phyloP scores from a whole-genome alignment of 30 jellyfish, hydroid and myxozoan genomes.

The Turritopsis rubra region DNA sequence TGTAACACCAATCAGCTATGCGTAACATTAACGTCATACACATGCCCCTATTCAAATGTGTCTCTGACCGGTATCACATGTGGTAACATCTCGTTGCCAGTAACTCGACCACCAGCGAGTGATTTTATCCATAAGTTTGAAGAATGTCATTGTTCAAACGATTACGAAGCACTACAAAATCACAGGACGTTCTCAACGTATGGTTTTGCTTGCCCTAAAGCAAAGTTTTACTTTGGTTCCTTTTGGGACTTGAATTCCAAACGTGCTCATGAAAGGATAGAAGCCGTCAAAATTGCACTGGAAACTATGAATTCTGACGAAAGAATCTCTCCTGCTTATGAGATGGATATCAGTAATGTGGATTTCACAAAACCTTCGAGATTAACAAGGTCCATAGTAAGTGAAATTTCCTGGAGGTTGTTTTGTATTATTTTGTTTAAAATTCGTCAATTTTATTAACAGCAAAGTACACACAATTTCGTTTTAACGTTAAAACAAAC shows the following conservation, averaged over 20 bases:
- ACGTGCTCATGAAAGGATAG: not conserved
- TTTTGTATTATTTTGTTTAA: not conserved
- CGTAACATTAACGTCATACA: not conserved
- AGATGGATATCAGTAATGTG: constrained; percentile 8
- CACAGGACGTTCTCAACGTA: not conserved
- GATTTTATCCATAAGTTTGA: not conserved
- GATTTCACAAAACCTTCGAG: not conserved
- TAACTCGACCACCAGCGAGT: not conserved
- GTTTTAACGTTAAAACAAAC: too few species aligned
- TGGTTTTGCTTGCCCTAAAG: constrained; percentile 16
- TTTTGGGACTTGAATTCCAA: not conserved
- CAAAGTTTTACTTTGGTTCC: constrained; percentile 1
- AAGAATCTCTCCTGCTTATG: not conserved
- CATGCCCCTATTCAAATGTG: not conserved
- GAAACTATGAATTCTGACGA: not conserved
- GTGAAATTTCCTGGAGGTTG: too few species aligned
- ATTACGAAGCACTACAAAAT: not conserved
- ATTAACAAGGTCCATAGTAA: not conserved
- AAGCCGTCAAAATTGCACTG: not conserved
- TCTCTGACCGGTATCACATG: not conserved
- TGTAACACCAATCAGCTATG: not conserved
- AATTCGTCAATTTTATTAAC: not conserved
- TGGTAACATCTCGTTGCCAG: not conserved
- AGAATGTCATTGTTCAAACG: constrained; percentile 23
- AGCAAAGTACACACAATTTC: too few species aligned